These are phyloP conservation scores for Plecotus auritus DNA, from an alignment of 2,113 vertebrate genomes.

Conservation along the genomic window DNA sequence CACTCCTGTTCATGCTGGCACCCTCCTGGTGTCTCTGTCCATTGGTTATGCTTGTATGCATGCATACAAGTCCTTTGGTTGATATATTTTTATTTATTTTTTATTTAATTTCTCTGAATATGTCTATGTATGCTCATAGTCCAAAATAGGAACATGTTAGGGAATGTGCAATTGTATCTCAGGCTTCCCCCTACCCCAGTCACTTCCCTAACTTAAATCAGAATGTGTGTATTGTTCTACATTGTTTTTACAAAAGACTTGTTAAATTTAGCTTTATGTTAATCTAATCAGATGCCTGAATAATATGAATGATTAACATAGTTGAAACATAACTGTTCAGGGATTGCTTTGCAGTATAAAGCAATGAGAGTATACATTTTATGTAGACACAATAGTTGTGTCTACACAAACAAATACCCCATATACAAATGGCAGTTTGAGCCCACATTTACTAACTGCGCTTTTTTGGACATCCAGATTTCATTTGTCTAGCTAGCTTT, in stretches of 20 bases:
- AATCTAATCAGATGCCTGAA: not conserved
- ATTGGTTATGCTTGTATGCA: too few species aligned
- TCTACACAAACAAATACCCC: not conserved
- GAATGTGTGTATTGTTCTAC: not conserved
- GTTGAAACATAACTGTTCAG: not conserved
- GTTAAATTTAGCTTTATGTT: slow-evolving; percentile 28
- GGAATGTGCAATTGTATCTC: not conserved
- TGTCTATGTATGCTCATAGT: not conserved
- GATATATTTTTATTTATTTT: slow-evolving; percentile 12
- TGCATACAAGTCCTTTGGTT: too few species aligned
- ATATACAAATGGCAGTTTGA: not conserved
- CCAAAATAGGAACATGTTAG: not conserved
- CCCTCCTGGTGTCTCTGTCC: too few species aligned
- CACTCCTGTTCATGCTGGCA: too few species aligned
- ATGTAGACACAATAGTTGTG: not conserved
- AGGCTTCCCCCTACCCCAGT: not conserved
- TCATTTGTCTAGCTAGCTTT: slow-evolving; percentile 12
- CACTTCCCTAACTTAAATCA: not conserved
- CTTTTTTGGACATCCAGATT: not conserved
- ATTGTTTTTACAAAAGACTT: not conserved
- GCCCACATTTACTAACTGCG: not conserved
- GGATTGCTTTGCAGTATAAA: not conserved
- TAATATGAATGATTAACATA: not conserved
- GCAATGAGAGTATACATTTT: not conserved
- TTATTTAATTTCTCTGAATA: slow-evolving; percentile 11